Evolutionary conservation across 1,140 invertebrate species (phyloP).

Genomic region (Asbolus verrucosus): DNA sequence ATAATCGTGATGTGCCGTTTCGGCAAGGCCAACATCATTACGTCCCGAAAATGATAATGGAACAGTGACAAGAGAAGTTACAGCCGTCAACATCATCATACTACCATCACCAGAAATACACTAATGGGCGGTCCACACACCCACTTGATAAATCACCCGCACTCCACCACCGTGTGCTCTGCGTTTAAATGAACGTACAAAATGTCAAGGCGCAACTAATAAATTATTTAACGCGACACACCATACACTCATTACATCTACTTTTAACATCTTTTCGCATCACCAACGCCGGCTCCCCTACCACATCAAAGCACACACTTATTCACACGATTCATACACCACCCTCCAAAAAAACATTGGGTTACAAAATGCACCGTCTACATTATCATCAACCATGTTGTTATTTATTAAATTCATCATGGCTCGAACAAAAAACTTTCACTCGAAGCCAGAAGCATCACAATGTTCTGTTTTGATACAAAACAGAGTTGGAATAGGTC

Average conservation of each 20-base stretch:
- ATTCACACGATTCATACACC: constrained; percentile 19
- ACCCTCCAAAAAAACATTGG: too few relatives aligned
- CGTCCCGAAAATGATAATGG: constrained; percentile 35
- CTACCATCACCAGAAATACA: constrained; percentile 16
- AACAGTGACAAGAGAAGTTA: constrained; percentile 16
- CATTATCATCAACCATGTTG: too few relatives aligned
- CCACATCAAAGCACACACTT: constrained; percentile 22
- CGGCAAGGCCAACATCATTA: constrained; percentile 21
- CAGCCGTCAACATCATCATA: constrained; percentile 29
- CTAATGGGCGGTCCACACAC: constrained; percentile 20
- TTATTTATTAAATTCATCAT: too few relatives aligned
- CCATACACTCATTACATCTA: constrained; percentile 39
- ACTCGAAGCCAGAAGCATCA: too few relatives aligned
- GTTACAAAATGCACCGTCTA: constrained; percentile 20
- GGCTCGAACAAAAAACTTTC: too few relatives aligned
- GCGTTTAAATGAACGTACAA: constrained; percentile 30
- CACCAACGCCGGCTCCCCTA: constrained; percentile 24
- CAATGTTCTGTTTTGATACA: too few relatives aligned
- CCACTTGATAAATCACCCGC: constrained; percentile 42
- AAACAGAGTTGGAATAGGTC: too few relatives aligned
- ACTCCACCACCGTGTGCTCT: constrained; percentile 22
- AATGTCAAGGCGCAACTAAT: constrained; percentile 33
- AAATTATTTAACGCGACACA: constrained; percentile 37
- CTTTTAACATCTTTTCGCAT: constrained; percentile 38
- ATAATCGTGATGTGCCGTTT: constrained; percentile 31